These are phyloP conservation scores for Otis tarda DNA, from an alignment of 2,113 vertebrate genomes.

Conservation along the genomic window DNA sequence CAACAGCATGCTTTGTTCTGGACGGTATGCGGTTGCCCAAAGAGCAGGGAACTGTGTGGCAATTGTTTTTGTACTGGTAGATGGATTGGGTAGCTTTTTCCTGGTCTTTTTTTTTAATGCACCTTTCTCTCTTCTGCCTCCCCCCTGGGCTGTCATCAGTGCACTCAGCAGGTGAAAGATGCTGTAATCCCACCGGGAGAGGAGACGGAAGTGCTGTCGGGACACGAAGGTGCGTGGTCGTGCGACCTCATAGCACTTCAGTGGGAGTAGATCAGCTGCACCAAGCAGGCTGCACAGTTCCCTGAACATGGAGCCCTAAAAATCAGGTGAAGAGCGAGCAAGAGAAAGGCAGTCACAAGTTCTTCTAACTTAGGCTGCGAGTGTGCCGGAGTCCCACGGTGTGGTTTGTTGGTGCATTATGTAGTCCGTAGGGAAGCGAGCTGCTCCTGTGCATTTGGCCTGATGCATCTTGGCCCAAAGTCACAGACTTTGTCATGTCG, in stretches of 20 bases:
- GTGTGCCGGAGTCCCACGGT: background rate
- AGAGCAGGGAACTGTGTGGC: background rate
- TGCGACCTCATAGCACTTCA: accelerated
- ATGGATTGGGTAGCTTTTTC: background rate
- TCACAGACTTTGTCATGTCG: background rate
- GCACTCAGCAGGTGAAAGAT: background rate
- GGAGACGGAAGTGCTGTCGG: background rate
- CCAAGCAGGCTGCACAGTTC: background rate
- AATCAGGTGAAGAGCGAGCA: background rate
- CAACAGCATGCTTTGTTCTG: constrained; percentile 2
- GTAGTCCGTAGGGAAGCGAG: background rate
- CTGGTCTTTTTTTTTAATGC: background rate
- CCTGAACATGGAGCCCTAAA: background rate
- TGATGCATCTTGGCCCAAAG: background rate
- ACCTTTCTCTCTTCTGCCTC: background rate
- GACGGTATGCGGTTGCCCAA: background rate
- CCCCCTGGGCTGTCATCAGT: background rate
- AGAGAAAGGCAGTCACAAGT: background rate
- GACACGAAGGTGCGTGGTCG: background rate
- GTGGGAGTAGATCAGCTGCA: background rate
- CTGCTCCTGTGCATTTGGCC: background rate
- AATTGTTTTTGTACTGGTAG: background rate
- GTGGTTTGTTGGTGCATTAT: background rate
- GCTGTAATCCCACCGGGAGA: background rate
- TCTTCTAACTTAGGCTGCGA: accelerated